Evolutionary conservation across 1,140 invertebrate species (phyloP).

Genomic region (Cherax destructor): DNA sequence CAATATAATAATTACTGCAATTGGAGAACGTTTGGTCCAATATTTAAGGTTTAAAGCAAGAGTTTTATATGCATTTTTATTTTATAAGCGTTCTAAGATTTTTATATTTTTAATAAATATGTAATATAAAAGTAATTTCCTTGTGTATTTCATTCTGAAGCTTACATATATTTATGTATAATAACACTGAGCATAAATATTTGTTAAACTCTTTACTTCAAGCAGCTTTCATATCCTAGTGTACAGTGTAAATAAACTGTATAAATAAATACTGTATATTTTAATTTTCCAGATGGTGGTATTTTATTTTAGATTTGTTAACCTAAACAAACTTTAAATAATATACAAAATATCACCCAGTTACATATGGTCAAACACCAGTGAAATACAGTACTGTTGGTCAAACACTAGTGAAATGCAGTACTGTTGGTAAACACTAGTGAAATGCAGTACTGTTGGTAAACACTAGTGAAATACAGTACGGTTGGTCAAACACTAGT

Average conservation of each 20-base stretch:
- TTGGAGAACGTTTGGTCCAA: not conserved
- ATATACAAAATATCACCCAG: too few relatives aligned
- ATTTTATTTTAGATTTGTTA: too few relatives aligned
- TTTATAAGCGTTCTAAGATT: not conserved
- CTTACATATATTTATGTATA: slow-evolving; percentile 6
- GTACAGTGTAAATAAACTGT: slow-evolving; percentile 19
- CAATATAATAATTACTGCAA: too few relatives aligned
- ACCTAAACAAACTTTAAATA: too few relatives aligned
- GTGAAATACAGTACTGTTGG: too few relatives aligned
- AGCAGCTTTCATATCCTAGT: slow-evolving; percentile 6
- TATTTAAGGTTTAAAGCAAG: not conserved
- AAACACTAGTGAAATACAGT: too few relatives aligned
- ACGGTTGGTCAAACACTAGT: too few relatives aligned
- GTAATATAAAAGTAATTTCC: not conserved
- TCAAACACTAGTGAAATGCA: too few relatives aligned
- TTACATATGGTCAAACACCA: too few relatives aligned
- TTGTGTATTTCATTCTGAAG: not conserved
- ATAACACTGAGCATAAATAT: not conserved
- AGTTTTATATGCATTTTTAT: not conserved
- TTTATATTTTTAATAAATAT: slow-evolving; percentile 4
- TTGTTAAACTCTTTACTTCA: not conserved
- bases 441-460: too few relatives aligned
- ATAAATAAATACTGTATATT: not conserved
- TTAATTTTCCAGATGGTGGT: not conserved
- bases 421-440: too few relatives aligned